Conservation (phyloP, 2,888 invertebrate genomes). For the Odontocolon sp. region DNA sequence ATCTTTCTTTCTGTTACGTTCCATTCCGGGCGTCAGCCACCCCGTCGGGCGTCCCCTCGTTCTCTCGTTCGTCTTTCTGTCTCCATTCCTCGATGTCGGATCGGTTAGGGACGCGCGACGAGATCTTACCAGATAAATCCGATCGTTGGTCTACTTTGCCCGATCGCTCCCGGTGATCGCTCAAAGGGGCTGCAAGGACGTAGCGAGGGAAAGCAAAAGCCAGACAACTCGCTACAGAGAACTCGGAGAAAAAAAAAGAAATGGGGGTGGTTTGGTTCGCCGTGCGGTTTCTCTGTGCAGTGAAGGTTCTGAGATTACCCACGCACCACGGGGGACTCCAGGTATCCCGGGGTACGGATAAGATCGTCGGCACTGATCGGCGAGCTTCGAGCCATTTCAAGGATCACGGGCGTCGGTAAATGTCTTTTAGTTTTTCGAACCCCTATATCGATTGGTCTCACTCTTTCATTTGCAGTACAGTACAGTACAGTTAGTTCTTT, state of each 20-base stretch:
- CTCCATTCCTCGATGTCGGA: conserved; percentile 56
- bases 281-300: background rate
- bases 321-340: conserved; percentile 5
- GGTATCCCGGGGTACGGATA: conserved; percentile 41
- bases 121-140: conserved; percentile 61
- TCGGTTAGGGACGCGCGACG: conserved; percentile 23
- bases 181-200: conserved; percentile 39
- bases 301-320: conserved; percentile 19
- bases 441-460: background rate
- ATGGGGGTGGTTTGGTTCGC: conserved; percentile 11
- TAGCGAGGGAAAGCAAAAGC: conserved; percentile 42
- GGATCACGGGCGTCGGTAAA: conserved; percentile 51
- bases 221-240: conserved; percentile 11
- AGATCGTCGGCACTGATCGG: conserved; percentile 58
- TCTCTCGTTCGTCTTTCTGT: conserved; percentile 62
- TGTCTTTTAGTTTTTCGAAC: conserved; percentile 30
- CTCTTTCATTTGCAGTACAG: conserved; percentile 18
- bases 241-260: background rate
- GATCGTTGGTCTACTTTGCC: conserved; percentile 65
- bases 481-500: conserved; percentile 6
- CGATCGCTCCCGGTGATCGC: conserved; percentile 63
- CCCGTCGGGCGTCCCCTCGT: conserved; percentile 46
- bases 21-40: conserved; percentile 46
- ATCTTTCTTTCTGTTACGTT: conserved; percentile 38
- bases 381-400: conserved; percentile 49